Conservation (phyloP, 1,140 invertebrate genomes). For the Phymastichus coffea region DNA sequence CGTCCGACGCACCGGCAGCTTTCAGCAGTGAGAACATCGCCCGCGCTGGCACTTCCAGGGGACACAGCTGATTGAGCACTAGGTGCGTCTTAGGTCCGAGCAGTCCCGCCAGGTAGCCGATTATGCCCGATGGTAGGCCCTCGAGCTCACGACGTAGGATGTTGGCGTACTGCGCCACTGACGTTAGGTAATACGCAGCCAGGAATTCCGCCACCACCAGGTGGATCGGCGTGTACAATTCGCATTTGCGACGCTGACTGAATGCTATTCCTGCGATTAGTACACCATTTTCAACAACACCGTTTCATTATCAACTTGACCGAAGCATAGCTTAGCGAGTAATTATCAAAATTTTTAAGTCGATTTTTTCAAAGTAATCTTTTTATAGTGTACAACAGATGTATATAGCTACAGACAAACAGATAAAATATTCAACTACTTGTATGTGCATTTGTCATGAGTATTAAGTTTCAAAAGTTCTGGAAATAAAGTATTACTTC, state of each 20-base stretch:
- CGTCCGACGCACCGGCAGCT: constrained; percentile 55
- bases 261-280: constrained; percentile 41
- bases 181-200: constrained; percentile 60
- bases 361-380: too few relatives aligned
- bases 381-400: too few relatives aligned
- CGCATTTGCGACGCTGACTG: constrained; percentile 43
- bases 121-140: constrained; percentile 51
- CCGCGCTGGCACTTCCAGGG: constrained; percentile 55
- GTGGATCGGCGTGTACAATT: constrained; percentile 57
- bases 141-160: constrained; percentile 58
- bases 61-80: constrained; percentile 54
- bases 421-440: too few relatives aligned
- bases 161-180: constrained; percentile 57
- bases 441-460: too few relatives aligned
- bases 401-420: too few relatives aligned
- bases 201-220: constrained; percentile 57
- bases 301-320: too few relatives aligned
- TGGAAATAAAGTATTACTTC: too few relatives aligned
- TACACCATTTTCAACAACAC: too few relatives aligned
- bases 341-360: too few relatives aligned
- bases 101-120: constrained; percentile 56
- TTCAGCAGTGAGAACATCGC: constrained; percentile 56
- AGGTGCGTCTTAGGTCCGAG: constrained; percentile 55
- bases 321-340: too few relatives aligned
- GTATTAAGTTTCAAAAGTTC: too few relatives aligned